These are phyloP conservation scores for Pachliopta kotzebuea DNA, from an alignment of 2,888 invertebrate species.

Conservation along the genomic window DNA sequence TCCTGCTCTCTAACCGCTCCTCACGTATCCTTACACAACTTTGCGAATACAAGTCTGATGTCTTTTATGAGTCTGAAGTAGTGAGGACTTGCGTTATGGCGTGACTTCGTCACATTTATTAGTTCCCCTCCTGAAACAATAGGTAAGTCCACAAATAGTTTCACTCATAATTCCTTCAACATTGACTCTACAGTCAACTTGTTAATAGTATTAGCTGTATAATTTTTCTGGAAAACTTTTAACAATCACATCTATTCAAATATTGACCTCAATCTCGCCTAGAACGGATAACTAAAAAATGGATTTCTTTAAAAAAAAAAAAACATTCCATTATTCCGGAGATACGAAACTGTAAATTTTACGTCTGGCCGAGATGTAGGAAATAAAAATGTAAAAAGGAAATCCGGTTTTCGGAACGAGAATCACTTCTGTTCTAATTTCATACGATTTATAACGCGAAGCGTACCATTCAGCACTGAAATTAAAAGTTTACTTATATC, in stretches of 20 bases:
- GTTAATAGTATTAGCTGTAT: neutral
- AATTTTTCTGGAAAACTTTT: neutral
- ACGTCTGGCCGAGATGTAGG: conserved; percentile 17
- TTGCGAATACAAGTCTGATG: conserved; percentile 34
- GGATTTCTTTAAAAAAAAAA: conserved; percentile 20
- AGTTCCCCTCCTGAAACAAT: conserved; percentile 4
- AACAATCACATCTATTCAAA: conserved; percentile 15
- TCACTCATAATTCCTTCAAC: neutral
- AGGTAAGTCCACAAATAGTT: neutral
- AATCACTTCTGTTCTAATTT: conserved; percentile 27
- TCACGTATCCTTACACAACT: conserved; percentile 38
- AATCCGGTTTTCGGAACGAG: conserved; percentile 25
- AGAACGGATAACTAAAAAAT: conserved; percentile 18
- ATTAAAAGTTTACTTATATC: conserved; percentile 13
- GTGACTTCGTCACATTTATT: conserved; percentile 33
- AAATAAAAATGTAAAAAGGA: conserved; percentile 25
- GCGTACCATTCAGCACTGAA: conserved; percentile 4
- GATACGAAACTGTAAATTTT: conserved; percentile 23
- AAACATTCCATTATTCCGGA: conserved; percentile 21
- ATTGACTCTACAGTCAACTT: neutral
- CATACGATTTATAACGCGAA: conserved; percentile 14
- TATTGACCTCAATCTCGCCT: conserved; percentile 15
- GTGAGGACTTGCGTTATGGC: conserved; percentile 34
- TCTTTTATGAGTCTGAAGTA: conserved; percentile 41
- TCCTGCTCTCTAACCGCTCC: neutral